Evolutionary conservation across 1,140 invertebrate species (phyloP).

Genomic region (Anadara kagoshimensis): DNA sequence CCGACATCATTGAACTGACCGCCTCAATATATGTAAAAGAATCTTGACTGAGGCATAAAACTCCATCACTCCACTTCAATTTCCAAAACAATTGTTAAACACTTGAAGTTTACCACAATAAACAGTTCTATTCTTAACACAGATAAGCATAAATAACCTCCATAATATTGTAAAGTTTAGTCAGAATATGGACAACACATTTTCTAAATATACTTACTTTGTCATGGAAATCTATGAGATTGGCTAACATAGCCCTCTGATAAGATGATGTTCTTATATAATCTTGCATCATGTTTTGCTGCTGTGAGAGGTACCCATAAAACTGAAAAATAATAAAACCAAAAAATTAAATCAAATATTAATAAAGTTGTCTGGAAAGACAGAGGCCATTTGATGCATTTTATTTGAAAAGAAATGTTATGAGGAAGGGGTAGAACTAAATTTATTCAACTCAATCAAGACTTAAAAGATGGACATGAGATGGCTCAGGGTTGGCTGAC

Average conservation of each 20-base stretch:
- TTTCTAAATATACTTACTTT: slow-evolving; percentile 70
- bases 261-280: slow-evolving; percentile 99
- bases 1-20: no score
- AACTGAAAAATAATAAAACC: slow-evolving; percentile 82
- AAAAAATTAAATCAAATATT: not conserved
- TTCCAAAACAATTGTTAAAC: no score
- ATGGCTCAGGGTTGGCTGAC: no score
- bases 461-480: no score
- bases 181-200: not conserved
- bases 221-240: slow-evolving; percentile 91
- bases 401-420: not conserved
- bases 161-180: not conserved
- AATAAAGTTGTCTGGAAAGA: not conserved
- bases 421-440: no score
- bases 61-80: no score
- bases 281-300: slow-evolving; percentile 99
- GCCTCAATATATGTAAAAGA: no score
- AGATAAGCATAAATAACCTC: no score
- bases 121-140: no score
- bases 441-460: no score
- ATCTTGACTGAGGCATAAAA: no score
- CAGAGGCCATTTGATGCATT: not conserved
- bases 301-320: slow-evolving; percentile 98
- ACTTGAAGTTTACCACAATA: no score
- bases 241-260: slow-evolving; percentile 96